Base-by-base conservation (phyloP, 1,140 invertebrate species). In the Subanguina moxae region DNA sequence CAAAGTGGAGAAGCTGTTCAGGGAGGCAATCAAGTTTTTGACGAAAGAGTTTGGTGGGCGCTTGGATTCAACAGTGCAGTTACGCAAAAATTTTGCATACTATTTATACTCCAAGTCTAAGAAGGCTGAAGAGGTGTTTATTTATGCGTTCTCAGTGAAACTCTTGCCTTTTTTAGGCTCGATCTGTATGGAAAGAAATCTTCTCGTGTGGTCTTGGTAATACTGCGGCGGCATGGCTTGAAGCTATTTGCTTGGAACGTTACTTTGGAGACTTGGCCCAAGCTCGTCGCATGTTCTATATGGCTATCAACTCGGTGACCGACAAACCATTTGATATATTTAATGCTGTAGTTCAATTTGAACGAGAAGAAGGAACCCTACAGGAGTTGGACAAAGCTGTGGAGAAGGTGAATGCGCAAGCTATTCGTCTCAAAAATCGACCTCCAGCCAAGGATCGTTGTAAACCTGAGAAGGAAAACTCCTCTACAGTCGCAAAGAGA, bases 321-420 rank as follows among this genome's bases (percentile, higher is more conserved):
- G 64, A 73, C 46, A 25, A 65, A 21, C 74, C 73, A 21, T 28
- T 67, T 23, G 28, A 46, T 13, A 23, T 77, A 21, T 77, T 76
- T 42, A 42, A 64, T 28, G 52, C 59, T 38, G 68, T 75, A 57
- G 21, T 77, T 3, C 75, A 77, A 64, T 77, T 77, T 57, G 75
- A 77, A 57, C 70, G 73, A 0, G 76, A 77, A 42, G 76, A 76
- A 43, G 75, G 76, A 19, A 73, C 68, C 30, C 57, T 69, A 15
- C 65, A 73, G 23, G 58, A 77, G 28, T 43, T 76, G 38, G 74
- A 78, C 38, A 45, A 57, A n/a, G 75, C 75, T 9, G 17, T 78
- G 38, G 62, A 64, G 21, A 69, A 62, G n/a, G 67, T 77, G 5
- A 74, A 78, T 43, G 59, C 56, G 17, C 57, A 77, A 23, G 52